phyloP scores from a whole-genome alignment of 2,888 invertebrate genomes.

The Cheilosia vernalis region DNA sequence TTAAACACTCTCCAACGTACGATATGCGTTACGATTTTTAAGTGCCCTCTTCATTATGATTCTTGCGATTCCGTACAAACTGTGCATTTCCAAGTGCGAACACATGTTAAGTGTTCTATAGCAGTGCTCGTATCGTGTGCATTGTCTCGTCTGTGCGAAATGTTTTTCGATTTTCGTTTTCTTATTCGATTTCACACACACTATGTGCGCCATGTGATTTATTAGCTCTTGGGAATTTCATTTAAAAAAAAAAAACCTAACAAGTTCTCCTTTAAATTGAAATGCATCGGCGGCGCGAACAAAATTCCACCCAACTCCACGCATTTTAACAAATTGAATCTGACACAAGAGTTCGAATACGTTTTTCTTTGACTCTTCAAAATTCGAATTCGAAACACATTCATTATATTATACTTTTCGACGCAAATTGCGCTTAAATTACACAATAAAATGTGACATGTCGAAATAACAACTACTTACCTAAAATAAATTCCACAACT shows the following conservation, averaged over 20 bases:
- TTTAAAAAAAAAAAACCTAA: conserved; percentile 13
- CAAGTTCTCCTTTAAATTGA: conserved; percentile 60
- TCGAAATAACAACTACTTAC: conserved; percentile 41
- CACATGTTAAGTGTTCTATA: conserved; percentile 71
- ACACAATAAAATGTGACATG: conserved; percentile 10
- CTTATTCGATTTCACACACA: conserved; percentile 33
- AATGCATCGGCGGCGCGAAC: conserved; percentile 44
- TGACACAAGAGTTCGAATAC: conserved; percentile 39
- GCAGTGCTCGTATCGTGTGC: conserved; percentile 23
- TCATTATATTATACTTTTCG: not conserved
- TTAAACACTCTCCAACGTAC: conserved; percentile 6
- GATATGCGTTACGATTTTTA: conserved; percentile 36
- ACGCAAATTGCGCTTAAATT: conserved; percentile 10
- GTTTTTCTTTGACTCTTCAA: not conserved
- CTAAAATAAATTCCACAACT: conserved; percentile 56
- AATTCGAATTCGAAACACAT: conserved; percentile 12
- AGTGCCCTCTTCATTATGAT: conserved; percentile 43
- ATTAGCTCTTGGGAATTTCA: conserved; percentile 41
- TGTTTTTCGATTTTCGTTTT: conserved; percentile 32
- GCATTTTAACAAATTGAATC: conserved; percentile 47
- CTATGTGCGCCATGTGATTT: conserved; percentile 48
- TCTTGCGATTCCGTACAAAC: conserved; percentile 36
- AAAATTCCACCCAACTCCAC: conserved; percentile 17
- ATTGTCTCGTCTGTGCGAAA: conserved; percentile 47
- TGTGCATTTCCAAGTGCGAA: conserved; percentile 68